phyloP scores from a whole-genome alignment of 2,113 vertebrate species.

The Erpornis zantholeuca region DNA sequence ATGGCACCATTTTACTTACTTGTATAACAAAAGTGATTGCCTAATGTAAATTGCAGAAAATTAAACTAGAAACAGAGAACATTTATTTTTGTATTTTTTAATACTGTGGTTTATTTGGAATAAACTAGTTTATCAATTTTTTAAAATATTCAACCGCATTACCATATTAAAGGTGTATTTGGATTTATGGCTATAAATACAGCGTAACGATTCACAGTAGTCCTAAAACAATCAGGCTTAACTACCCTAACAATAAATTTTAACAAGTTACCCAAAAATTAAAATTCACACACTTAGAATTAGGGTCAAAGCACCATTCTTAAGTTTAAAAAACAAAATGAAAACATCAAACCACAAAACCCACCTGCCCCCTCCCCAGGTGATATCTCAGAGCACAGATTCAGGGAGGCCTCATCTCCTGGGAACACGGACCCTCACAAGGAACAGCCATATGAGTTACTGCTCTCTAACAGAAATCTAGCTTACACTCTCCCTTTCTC shows the following conservation, averaged over 20 bases:
- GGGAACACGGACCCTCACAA: fast-evolving
- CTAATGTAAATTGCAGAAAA: background rate
- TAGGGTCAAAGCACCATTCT: background rate
- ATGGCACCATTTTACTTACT: background rate
- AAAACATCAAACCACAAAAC: background rate
- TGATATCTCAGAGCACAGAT: background rate
- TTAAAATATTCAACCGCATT: background rate
- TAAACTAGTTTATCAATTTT: background rate
- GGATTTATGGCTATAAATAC: background rate
- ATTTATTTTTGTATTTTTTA: background rate
- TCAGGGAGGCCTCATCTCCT: background rate
- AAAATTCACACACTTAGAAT: background rate
- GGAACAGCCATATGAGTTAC: fast-evolving
- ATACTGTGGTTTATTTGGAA: background rate
- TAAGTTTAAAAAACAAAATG: background rate
- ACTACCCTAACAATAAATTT: no score
- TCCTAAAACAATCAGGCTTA: background rate
- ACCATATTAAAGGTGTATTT: background rate
- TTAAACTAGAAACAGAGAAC: background rate
- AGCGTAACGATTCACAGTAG: background rate
- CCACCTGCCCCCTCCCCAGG: background rate
- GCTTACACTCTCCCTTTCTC: background rate
- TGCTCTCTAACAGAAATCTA: background rate
- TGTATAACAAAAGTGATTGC: background rate
- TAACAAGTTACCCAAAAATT: background rate